Percentiles rank a stretch among this genome's conserved stretches.
These are phyloP conservation scores for Trilocha varians DNA, from an alignment of 2,888 invertebrate species.

Conservation along the genomic window DNA sequence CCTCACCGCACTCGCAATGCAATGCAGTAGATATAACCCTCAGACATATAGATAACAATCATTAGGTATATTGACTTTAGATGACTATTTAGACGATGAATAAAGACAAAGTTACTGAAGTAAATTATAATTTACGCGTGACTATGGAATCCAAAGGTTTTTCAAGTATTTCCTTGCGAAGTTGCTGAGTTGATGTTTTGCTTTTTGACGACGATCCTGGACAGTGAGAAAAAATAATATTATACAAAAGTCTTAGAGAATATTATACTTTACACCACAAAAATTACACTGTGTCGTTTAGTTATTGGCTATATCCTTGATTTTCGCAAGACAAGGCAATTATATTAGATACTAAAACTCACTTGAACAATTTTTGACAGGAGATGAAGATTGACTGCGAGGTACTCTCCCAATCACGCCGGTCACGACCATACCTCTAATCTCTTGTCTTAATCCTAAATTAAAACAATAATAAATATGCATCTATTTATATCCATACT, in stretches of 20 bases:
- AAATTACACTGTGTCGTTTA: neutral
- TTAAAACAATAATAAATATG: too few relatives aligned
- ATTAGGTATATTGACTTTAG: too few relatives aligned
- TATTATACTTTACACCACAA: neutral
- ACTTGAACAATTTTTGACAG: conserved; percentile 12
- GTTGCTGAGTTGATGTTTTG: neutral
- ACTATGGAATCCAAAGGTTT: neutral
- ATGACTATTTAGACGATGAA: too few relatives aligned
- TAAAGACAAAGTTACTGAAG: too few relatives aligned
- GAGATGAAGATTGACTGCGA: conserved; percentile 28
- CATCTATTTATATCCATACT: too few relatives aligned
- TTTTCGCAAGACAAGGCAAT: too few relatives aligned
- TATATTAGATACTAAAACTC: neutral
- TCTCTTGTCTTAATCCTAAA: conserved; percentile 39
- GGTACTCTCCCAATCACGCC: conserved; percentile 14
- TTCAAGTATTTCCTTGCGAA: neutral
- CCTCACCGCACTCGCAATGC: too few relatives aligned
- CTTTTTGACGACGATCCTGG: neutral
- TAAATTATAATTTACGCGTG: neutral
- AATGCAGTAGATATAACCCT: too few relatives aligned
- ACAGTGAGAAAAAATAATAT: too few relatives aligned
- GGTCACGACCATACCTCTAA: conserved; percentile 27
- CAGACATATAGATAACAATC: too few relatives aligned
- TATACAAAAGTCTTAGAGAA: too few relatives aligned
- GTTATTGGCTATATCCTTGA: neutral